Percentiles rank a stretch among this genome's conserved stretches.
Evolutionary conservation across 2,888 invertebrate genomes (phyloP).

Genomic region (Hirtodrosophila alboralis): DNA sequence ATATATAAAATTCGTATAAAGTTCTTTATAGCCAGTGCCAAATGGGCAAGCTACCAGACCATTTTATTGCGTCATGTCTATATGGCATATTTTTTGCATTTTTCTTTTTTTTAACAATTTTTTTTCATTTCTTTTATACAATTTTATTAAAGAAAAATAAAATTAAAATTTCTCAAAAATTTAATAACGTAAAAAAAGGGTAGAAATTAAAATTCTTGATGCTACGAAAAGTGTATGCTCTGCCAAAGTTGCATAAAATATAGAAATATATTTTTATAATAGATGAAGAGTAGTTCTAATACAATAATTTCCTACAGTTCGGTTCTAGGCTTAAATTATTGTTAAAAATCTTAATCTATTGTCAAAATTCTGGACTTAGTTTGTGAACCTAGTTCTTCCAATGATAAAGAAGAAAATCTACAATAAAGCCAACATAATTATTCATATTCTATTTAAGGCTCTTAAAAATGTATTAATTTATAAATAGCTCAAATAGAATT

Average conservation of each 20-base stretch:
- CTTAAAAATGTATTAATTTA: too few species aligned
- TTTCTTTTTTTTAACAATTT: slow-evolving; percentile 18
- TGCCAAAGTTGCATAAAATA: neutral
- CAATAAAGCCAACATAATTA: too few species aligned
- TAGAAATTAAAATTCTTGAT: neutral
- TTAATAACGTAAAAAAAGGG: slow-evolving; percentile 4
- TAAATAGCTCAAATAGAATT: too few species aligned
- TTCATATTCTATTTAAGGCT: too few species aligned
- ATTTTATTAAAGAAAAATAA: slow-evolving; percentile 10
- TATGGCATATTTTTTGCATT: slow-evolving; percentile 4
- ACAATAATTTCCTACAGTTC: too few species aligned
- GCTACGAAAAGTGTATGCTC: slow-evolving; percentile 1
- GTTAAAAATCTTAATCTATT: too few species aligned
- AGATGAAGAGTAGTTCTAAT: neutral
- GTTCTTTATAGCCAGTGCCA: slow-evolving; percentile 51
- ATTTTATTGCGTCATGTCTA: slow-evolving; percentile 51
- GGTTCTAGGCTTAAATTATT: too few species aligned
- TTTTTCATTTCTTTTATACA: slow-evolving; percentile 5
- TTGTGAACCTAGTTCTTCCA: too few species aligned
- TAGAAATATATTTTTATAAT: too few species aligned
- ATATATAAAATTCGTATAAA: slow-evolving; percentile 10
- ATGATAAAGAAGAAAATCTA: too few species aligned
- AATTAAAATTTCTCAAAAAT: too few species aligned
- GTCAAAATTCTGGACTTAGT: too few species aligned
- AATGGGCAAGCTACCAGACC: slow-evolving; percentile 35